Percentiles rank a stretch among this genome's conserved stretches.
phyloP scores from a whole-genome alignment of 2,888 invertebrate species.

The Dimorphilus gyrociliatus region DNA sequence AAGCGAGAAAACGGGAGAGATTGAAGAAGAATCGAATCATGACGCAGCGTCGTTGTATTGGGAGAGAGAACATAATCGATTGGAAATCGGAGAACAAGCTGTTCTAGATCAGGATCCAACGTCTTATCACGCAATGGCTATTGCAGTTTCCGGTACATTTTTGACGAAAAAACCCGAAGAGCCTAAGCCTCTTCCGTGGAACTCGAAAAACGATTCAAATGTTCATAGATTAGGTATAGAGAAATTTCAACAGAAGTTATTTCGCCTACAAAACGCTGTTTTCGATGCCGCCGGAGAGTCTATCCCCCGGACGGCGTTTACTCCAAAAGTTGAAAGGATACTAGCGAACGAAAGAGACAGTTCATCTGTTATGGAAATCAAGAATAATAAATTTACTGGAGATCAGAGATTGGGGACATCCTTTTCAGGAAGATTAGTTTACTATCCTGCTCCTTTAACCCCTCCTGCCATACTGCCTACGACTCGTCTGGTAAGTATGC shows the following conservation, averaged over 20 bases:
- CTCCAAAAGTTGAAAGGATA: no score
- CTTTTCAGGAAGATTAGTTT: conserved; percentile 20
- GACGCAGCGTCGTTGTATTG: conserved; percentile 22
- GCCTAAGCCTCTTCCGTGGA: no score
- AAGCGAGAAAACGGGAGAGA: no score
- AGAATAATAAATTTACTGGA: conserved; percentile 7
- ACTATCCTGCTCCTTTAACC: conserved; percentile 29
- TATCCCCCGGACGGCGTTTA: no score
- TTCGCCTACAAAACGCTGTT: no score
- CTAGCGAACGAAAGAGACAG: no score
- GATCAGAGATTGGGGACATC: conserved; percentile 12
- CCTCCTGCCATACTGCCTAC: conserved; percentile 25
- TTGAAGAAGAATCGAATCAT: conserved; percentile 6
- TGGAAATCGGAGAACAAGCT: conserved; percentile 24
- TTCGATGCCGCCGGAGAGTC: no score
- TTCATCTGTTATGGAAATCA: no score
- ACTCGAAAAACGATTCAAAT: no score
- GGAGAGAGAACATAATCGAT: conserved; percentile 31
- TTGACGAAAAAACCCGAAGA: conserved; percentile 19
- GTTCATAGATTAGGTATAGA: no score
- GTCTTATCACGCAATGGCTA: conserved; percentile 28
- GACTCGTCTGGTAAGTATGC: conserved; percentile 23
- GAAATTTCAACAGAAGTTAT: no score
- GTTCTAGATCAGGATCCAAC: conserved; percentile 22
- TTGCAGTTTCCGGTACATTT: conserved; percentile 31